Percentiles rank a stretch among this genome's conserved stretches.
Evolutionary conservation across 2,888 invertebrate genomes (phyloP).

Genomic region (Melanostoma scalare): DNA sequence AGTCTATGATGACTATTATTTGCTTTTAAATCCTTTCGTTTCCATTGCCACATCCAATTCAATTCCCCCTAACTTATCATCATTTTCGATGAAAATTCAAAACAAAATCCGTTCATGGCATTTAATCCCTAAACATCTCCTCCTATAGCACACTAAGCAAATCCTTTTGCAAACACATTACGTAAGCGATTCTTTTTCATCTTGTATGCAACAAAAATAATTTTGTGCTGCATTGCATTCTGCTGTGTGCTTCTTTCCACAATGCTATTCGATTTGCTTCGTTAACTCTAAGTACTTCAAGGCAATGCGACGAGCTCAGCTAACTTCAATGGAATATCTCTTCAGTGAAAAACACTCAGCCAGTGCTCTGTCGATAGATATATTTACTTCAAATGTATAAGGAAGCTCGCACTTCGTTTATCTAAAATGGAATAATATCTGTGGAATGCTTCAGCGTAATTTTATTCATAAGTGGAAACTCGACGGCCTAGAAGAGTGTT

Average conservation of each 20-base stretch:
- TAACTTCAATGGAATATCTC: slow-evolving; percentile 15
- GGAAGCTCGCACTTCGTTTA: slow-evolving; percentile 4
- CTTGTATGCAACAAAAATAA: slow-evolving; percentile 51
- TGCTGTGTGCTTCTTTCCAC: slow-evolving; percentile 17
- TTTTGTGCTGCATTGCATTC: slow-evolving; percentile 49
- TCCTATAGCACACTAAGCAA: no score
- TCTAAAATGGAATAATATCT: slow-evolving; percentile 30
- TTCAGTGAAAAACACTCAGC: slow-evolving; percentile 1
- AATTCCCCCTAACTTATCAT: no score
- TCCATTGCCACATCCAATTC: no score
- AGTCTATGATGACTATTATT: no score
- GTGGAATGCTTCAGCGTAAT: slow-evolving; percentile 36
- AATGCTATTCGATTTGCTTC: slow-evolving; percentile 54
- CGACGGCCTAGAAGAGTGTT: slow-evolving; percentile 38
- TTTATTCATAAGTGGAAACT: slow-evolving; percentile 31
- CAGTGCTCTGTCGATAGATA: slow-evolving; percentile 3
- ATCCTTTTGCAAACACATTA: neutral
- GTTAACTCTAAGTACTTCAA: slow-evolving; percentile 50
- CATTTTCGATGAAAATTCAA: no score
- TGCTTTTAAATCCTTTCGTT: no score
- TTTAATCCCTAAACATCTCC: no score
- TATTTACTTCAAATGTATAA: neutral
- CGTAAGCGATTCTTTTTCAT: slow-evolving; percentile 37
- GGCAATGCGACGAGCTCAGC: slow-evolving; percentile 13
- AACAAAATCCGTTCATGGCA: no score